Conservation (phyloP, 1,140 invertebrate genomes). For the Contarinia nasturtii region DNA sequence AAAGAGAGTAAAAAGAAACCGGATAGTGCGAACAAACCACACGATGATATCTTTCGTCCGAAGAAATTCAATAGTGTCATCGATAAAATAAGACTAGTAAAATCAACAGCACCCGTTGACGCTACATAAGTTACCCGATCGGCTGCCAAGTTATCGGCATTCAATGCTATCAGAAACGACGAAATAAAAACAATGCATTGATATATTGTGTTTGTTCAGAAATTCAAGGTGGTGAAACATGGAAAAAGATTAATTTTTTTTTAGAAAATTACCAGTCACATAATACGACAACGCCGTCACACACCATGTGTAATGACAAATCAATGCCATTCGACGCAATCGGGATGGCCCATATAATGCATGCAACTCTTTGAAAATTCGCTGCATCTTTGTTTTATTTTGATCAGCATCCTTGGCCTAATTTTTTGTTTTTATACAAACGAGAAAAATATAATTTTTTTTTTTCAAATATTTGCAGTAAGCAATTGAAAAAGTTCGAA, state of each 20-base stretch:
- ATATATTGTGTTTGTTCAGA: neutral
- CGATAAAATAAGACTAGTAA: slow-evolving; percentile 29
- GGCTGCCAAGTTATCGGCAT: slow-evolving; percentile 27
- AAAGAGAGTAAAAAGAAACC: slow-evolving; percentile 25
- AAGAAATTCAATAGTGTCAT: slow-evolving; percentile 24
- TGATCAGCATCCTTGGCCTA: slow-evolving; percentile 1
- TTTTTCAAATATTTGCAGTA: slow-evolving; percentile 9
- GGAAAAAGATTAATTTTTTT: no score
- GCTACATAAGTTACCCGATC: slow-evolving; percentile 27
- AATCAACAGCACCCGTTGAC: slow-evolving; percentile 27
- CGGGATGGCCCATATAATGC: slow-evolving; percentile 15
- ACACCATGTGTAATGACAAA: slow-evolving; percentile 25
- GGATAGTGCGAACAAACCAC: slow-evolving; percentile 23
- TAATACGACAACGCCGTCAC: slow-evolving; percentile 30
- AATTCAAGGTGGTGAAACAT: no score
- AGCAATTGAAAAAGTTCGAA: no score
- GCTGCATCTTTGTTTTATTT: slow-evolving; percentile 8
- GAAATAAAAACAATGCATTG: no score
- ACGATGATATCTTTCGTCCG: slow-evolving; percentile 23
- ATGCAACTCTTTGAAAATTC: slow-evolving; percentile 14
- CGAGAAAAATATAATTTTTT: no score
- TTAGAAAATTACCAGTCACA: slow-evolving; percentile 15
- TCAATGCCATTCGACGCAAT: slow-evolving; percentile 18
- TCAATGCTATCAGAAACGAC: slow-evolving; percentile 20
- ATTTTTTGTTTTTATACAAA: no score